These are phyloP conservation scores for Dipodomys merriami DNA, from an alignment of 2,113 vertebrate species.

Conservation along the genomic window DNA sequence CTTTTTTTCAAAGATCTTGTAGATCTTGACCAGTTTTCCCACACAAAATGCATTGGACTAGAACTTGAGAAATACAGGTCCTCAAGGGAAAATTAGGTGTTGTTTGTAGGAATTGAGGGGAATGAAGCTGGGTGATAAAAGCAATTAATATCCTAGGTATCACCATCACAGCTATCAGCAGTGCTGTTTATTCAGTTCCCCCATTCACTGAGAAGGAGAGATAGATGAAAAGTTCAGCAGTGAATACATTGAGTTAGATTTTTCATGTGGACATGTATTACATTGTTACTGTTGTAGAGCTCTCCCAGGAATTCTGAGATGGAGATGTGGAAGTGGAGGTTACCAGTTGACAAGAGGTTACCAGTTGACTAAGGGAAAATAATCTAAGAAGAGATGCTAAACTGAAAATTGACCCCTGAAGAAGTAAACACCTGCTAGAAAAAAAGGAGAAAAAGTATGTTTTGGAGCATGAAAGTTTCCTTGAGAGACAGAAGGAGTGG, in stretches of 20 bases:
- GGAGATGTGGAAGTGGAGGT: background rate
- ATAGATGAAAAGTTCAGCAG: too few species aligned
- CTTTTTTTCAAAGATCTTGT: background rate
- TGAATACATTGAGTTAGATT: background rate
- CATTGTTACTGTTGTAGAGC: background rate
- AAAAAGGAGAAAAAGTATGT: background rate
- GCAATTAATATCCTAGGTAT: background rate
- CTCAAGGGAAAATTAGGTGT: background rate
- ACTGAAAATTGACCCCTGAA: background rate
- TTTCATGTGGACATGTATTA: background rate
- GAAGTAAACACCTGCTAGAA: background rate
- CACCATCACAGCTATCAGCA: background rate
- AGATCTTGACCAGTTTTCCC: background rate
- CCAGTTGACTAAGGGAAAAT: background rate
- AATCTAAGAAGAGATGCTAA: background rate
- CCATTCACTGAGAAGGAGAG: background rate
- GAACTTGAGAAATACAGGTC: background rate
- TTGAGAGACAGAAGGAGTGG: background rate
- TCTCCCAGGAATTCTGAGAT: background rate
- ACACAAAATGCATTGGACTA: background rate
- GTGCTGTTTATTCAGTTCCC: background rate
- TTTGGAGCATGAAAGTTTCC: background rate
- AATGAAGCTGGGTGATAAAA: background rate
- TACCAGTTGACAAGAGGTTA: background rate
- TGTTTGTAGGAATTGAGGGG: background rate